Base-by-base conservation (phyloP, 2,113 vertebrate genomes). In the Heptranchias perlo region DNA sequence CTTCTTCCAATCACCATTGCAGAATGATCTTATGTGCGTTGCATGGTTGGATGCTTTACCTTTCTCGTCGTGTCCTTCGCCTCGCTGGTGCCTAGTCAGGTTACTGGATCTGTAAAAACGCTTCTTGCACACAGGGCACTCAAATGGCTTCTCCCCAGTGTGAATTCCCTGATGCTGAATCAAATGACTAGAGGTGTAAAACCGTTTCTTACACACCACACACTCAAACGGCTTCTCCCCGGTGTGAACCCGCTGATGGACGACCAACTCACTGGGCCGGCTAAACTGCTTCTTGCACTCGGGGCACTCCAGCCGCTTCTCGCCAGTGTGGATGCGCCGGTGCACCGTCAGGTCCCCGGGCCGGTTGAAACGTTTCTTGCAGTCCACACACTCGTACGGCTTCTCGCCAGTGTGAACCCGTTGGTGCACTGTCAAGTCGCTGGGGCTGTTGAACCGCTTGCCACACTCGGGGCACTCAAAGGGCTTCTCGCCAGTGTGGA, bases 91-190 rank as follows among this genome's bases (percentile, higher is more conserved):
- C 39, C 78, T 44, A 16, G 78, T 82, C 78, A 82, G 39, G 16
- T 82, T 82, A 82, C 78, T 82, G 78, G 78, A 82, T 44, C 78
- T 44, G 78, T 82, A 82, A 18, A 82, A 82, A 16, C 78, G 78
- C 14, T 82, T 82, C 39, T 82, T 44, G 39, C 78, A 82, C 39
- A 82, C 3, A 18, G 78, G 39, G n/a, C 78, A 82, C 44, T 82
- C 78, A 23, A 82, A 82, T 16, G 78, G 78, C n/a, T 82, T 82
- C 78, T 82, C 78, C 1, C 78, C 78, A 21, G 78, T 82, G 18
- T 82, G 78, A 18, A 82, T 82, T 82, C 78, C 78, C 39, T 82
- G 78, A 39, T 82, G 78, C 78, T 82, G 78, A 44, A 82, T 82
- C 78, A 82, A 82, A 18, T 82, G 78, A 82, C 78, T 82, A 4